These are phyloP conservation scores for Perdix hodgsoniae DNA, from an alignment of 2,797 vertebrate species.

Conservation along the genomic window DNA sequence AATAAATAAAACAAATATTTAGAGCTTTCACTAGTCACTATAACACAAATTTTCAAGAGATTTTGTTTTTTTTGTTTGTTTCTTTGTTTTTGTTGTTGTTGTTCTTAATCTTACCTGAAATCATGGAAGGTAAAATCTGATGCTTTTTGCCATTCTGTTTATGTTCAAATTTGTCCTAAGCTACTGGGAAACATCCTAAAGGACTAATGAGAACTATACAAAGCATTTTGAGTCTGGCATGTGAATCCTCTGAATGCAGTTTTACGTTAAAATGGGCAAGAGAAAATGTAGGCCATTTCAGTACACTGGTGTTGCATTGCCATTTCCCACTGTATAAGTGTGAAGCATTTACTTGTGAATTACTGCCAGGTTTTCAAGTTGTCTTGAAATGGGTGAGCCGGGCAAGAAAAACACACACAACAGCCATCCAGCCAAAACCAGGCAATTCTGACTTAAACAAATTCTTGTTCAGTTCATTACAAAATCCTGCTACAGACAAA, in stretches of 20 bases:
- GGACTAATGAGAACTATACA: not conserved
- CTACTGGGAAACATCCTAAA: not conserved
- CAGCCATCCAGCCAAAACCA: not conserved
- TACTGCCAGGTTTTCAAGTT: not conserved
- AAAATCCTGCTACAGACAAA: not conserved
- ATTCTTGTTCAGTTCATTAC: slow-evolving; percentile 29
- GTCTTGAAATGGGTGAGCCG: not conserved
- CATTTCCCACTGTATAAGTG: not conserved
- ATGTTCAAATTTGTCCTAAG: not conserved
- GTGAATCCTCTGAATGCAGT: not conserved
- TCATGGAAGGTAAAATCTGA: not conserved
- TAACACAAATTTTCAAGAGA: not conserved
- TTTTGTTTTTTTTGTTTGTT: not conserved
- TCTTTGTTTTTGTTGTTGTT: not conserved
- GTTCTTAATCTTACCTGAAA: not conserved
- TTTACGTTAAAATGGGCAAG: not conserved
- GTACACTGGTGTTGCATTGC: not conserved
- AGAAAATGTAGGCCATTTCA: not conserved
- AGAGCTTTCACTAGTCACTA: not conserved
- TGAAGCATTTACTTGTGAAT: not conserved
- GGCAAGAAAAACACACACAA: not conserved
- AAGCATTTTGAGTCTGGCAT: not conserved
- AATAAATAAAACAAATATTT: not conserved
- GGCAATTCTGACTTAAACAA: not conserved
- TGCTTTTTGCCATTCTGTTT: not conserved